phyloP scores from a whole-genome alignment of 2,797 vertebrate species.

The Limnodromus scolopaceus region DNA sequence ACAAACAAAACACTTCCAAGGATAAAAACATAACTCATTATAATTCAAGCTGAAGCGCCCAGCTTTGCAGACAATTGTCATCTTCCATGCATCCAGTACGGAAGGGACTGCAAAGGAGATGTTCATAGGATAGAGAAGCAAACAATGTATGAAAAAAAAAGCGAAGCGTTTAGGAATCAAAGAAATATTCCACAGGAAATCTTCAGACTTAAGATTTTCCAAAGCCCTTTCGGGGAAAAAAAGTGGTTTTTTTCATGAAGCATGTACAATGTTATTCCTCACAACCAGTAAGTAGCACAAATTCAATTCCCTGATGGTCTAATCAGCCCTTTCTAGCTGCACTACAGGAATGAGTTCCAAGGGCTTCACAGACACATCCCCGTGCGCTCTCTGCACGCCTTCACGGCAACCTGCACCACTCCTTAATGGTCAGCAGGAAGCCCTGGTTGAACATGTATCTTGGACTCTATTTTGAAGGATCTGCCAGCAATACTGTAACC shows the following conservation, averaged over 20 bases:
- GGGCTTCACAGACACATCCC: background rate
- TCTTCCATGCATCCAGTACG: background rate
- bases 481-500: background rate
- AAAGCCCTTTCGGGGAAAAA: background rate
- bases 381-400: background rate
- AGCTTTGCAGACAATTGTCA: background rate
- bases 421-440: background rate
- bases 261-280: background rate
- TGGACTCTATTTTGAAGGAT: background rate
- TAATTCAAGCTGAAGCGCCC: background rate
- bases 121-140: background rate
- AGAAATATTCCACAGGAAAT: background rate
- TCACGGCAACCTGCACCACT: background rate
- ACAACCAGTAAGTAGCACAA: background rate
- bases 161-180: background rate
- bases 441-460: background rate
- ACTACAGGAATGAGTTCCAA: background rate
- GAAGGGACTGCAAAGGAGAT: background rate
- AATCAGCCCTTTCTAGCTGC: background rate
- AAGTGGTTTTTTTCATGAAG: background rate
- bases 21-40: background rate
- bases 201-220: background rate
- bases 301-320: background rate
- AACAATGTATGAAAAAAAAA: background rate
- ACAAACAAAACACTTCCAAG: slow-evolving; percentile 34